These are phyloP conservation scores for Chymomyza caudatula DNA, from an alignment of 2,888 invertebrate species.

Conservation along the genomic window DNA sequence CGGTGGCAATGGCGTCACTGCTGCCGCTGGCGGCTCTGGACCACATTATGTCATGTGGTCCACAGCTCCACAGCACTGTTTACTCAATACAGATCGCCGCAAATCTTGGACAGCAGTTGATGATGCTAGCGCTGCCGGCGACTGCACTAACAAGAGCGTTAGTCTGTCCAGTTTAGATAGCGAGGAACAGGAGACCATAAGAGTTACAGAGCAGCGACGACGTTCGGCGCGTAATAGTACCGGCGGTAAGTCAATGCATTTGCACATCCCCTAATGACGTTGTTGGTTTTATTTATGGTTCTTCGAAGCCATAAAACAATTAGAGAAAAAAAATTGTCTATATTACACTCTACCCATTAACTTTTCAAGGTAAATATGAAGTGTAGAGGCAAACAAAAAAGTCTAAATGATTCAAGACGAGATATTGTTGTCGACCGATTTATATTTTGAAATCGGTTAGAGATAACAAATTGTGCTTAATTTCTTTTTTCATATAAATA, in stretches of 20 bases:
- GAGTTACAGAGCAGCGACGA: constrained; percentile 79
- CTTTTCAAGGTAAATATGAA: neutral
- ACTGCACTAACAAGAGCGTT: constrained; percentile 81
- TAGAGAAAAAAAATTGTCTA: neutral
- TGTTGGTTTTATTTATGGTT: constrained; percentile 19
- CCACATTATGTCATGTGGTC: constrained; percentile 73
- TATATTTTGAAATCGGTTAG: too few species aligned
- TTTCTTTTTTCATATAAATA: too few species aligned
- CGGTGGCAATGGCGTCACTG: constrained; percentile 53
- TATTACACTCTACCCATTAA: neutral
- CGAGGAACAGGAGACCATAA: constrained; percentile 85
- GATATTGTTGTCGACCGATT: neutral
- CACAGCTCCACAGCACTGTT: constrained; percentile 74
- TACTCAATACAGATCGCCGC: constrained; percentile 80
- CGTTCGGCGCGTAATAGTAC: constrained; percentile 79
- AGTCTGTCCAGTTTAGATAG: constrained; percentile 91
- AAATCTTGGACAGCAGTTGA: constrained; percentile 94
- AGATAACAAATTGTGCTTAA: too few species aligned
- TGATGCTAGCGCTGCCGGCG: constrained; percentile 81
- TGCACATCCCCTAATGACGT: too few species aligned
- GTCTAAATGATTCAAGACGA: neutral
- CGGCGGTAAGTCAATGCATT: constrained; percentile 73
- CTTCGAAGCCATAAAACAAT: constrained; percentile 11
- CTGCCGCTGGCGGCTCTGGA: constrained; percentile 28
- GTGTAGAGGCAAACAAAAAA: neutral